Percentiles rank a stretch among this genome's conserved stretches.
Evolutionary conservation across 2,797 vertebrate genomes (phyloP).

Genomic region (Pseudopleuronectes americanus): DNA sequence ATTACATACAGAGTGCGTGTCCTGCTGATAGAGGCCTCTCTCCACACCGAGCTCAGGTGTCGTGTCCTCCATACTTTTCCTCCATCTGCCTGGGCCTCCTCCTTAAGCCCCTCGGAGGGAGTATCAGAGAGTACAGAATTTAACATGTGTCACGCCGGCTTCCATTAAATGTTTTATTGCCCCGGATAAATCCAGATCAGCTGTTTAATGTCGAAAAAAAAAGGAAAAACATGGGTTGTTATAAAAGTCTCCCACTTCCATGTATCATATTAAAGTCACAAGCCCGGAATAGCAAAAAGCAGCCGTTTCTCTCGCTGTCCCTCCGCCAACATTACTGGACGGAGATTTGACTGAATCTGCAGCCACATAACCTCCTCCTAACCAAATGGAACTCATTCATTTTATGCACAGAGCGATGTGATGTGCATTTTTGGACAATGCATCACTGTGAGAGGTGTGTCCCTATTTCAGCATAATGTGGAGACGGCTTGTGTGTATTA

Average conservation of each 20-base stretch:
- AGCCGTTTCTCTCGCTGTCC: slow-evolving; percentile 13
- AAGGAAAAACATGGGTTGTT: slow-evolving; percentile 23
- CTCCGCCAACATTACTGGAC: slow-evolving; percentile 30
- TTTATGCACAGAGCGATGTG: slow-evolving; percentile 37
- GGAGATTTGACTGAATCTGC: slow-evolving; percentile 26
- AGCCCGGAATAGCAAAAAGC: slow-evolving; percentile 39
- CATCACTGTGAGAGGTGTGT: slow-evolving; percentile 63
- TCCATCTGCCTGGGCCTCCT: slow-evolving; percentile 41
- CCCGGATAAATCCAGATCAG: slow-evolving; percentile 55
- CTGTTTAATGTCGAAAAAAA: slow-evolving; percentile 41
- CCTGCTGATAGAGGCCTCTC: slow-evolving; percentile 67
- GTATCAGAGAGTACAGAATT: slow-evolving; percentile 47
- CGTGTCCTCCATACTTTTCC: slow-evolving; percentile 48
- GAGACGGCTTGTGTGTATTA: slow-evolving; percentile 56
- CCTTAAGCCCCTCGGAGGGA: slow-evolving; percentile 54
- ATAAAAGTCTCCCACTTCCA: slow-evolving; percentile 34
- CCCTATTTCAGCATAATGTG: slow-evolving; percentile 54
- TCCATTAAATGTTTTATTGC: slow-evolving; percentile 61
- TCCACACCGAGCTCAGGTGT: slow-evolving; percentile 73
- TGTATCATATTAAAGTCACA: slow-evolving; percentile 45
- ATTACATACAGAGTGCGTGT: slow-evolving; percentile 67
- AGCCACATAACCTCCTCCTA: slow-evolving; percentile 19
- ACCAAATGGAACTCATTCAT: slow-evolving; percentile 21
- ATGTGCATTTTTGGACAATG: slow-evolving; percentile 53
- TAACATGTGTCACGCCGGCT: slow-evolving; percentile 43